Evolutionary conservation across 2,888 invertebrate species (phyloP).

Genomic region (Diaprepes abbreviatus): DNA sequence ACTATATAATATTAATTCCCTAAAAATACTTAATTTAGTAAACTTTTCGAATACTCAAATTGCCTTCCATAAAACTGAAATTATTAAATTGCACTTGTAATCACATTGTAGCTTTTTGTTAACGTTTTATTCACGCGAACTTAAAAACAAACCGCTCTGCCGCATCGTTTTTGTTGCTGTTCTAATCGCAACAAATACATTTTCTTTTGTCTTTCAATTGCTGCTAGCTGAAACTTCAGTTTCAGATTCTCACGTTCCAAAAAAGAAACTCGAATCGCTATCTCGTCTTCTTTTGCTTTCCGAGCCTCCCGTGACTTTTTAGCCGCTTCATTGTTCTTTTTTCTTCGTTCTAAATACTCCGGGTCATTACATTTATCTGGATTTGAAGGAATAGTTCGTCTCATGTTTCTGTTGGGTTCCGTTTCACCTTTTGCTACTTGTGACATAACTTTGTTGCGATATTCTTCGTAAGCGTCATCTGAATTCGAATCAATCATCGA

Average conservation of each 20-base stretch:
- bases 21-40: no score
- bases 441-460: constrained; percentile 77
- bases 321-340: constrained; percentile 95
- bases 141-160: neutral
- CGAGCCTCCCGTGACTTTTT: constrained; percentile 93
- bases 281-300: constrained; percentile 90
- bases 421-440: constrained; percentile 74
- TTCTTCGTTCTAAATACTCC: constrained; percentile 87
- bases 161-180: neutral
- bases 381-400: constrained; percentile 64
- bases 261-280: constrained; percentile 88
- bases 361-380: constrained; percentile 64
- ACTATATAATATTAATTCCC: no score
- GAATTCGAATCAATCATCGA: constrained; percentile 69
- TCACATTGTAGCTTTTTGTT: neutral
- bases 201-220: constrained; percentile 55
- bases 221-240: constrained; percentile 48
- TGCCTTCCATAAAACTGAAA: no score
- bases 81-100: no score
- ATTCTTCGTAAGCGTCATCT: constrained; percentile 78
- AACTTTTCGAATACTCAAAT: no score
- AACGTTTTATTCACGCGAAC: neutral
- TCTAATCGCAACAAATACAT: constrained; percentile 29
- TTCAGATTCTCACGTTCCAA: constrained; percentile 71
- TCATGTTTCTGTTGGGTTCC: constrained; percentile 78